Evolutionary conservation across 2,888 invertebrate genomes (phyloP).

Genomic region (Drosophila paranaensis): DNA sequence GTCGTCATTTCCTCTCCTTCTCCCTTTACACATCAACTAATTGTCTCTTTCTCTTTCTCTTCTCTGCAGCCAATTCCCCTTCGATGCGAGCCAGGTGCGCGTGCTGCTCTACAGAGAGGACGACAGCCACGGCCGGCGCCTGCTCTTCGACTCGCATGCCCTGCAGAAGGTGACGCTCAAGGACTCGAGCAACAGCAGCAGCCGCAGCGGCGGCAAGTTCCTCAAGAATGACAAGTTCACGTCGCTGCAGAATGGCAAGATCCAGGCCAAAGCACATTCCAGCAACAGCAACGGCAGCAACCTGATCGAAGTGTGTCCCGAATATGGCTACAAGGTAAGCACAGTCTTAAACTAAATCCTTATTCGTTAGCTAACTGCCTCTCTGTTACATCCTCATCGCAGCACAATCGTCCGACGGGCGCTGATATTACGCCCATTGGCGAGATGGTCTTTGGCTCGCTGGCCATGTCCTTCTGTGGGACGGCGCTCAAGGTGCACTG

Average conservation of each 20-base stretch:
- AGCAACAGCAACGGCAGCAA: conserved; percentile 59
- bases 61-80: conserved; percentile 86
- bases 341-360: not conserved
- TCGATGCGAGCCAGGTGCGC: conserved; percentile 90
- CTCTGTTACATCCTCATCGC: not conserved
- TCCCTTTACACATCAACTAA: not conserved
- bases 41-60: not conserved
- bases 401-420: conserved; percentile 88
- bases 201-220: conserved; percentile 59
- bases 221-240: conserved; percentile 63
- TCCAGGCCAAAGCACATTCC: conserved; percentile 78
- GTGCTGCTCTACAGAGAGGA: conserved; percentile 94
- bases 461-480: conserved; percentile 94
- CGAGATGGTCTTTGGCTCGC: conserved; percentile 97
- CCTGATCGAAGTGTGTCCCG: conserved; percentile 88
- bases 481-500: conserved; percentile 92
- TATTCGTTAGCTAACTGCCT: not conserved
- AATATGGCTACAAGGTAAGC: conserved; percentile 88
- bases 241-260: conserved; percentile 63
- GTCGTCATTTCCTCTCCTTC: not conserved
- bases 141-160: conserved; percentile 93
- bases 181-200: conserved; percentile 52
- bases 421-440: conserved; percentile 91
- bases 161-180: conserved; percentile 87
- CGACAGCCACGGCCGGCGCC: conserved; percentile 91